A percentile compares a stretch with the other conserved stretches of the same genome.
These are phyloP conservation scores for Cryptoblepharus egeriae DNA, from an alignment of 2,797 vertebrate genomes.

Conservation along the genomic window DNA sequence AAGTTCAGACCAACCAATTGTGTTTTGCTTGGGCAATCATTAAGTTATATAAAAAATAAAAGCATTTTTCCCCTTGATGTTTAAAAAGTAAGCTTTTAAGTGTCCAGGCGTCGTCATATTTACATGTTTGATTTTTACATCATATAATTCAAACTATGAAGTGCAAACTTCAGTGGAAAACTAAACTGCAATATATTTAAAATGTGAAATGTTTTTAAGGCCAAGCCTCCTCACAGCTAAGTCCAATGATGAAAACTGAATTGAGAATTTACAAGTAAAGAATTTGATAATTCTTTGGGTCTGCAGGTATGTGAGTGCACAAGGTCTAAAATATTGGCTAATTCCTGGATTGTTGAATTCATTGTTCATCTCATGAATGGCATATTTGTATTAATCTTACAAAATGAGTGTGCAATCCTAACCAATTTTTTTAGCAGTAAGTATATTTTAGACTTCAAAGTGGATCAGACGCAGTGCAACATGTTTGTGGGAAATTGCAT, in stretches of 20 bases:
- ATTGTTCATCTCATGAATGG: background rate
- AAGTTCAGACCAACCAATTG: slow-evolving; percentile 73
- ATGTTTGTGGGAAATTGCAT: slow-evolving; percentile 51
- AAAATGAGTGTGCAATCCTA: background rate
- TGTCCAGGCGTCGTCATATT: slow-evolving; percentile 44
- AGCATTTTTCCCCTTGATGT: slow-evolving; percentile 60
- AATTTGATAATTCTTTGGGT: background rate
- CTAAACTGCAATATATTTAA: background rate
- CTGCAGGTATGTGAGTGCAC: background rate
- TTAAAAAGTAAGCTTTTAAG: slow-evolving; percentile 17
- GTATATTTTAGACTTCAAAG: slow-evolving; percentile 45
- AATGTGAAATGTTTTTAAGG: background rate
- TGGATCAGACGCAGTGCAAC: slow-evolving; percentile 51
- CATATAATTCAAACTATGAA: background rate
- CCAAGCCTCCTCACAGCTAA: background rate
- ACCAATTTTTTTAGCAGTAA: slow-evolving; percentile 37
- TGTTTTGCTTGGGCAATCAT: slow-evolving; percentile 67
- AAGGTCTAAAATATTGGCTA: background rate
- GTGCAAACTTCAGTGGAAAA: background rate
- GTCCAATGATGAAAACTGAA: background rate
- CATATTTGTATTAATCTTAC: background rate
- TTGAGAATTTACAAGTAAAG: background rate
- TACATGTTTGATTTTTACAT: background rate
- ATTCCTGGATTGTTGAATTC: background rate
- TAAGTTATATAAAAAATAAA: slow-evolving; percentile 59